Base-by-base conservation (phyloP, 2,797 vertebrate species). In the Crenuchus spilurus region DNA sequence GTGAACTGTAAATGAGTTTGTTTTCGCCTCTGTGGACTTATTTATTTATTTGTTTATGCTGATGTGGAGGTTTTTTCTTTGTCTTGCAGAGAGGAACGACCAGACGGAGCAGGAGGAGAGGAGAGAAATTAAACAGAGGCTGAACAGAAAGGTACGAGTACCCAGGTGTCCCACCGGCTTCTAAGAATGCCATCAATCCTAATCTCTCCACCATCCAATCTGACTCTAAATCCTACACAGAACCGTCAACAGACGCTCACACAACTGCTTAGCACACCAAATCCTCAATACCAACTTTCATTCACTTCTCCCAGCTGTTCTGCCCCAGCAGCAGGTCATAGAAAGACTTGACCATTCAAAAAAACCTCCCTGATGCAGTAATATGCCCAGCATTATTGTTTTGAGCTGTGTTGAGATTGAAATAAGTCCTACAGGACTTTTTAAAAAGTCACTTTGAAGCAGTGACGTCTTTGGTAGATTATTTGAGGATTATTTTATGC, bases 21-120 rank as follows among this genome's bases (percentile, higher is more conserved):
- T 35, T 11, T 49, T 35, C 26, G n/a, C n/a, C n/a, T n/a, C n/a
- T n/a, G n/a, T n/a, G n/a, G n/a, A 10, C 49, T 7, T 49, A 3
- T 3, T 28, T 37, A 4, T 31, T 46, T 6, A 16, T 46, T 62
- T n/a, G 18, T 24, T 39, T n/a, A 16, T 58, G 6, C 74, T 79
- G 63, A 80, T 62, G 1, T 74, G 62, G 2, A 39, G 4, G 44
- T 57, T 51, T 65, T 64, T 31, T 46, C 20, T 66, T 3, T 60
- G 57, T 66, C 20, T 65, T 55, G 13, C 92, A 99, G 97, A 99
- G 87, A 94, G 96, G 84, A 99, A 99, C 81, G 97, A 99, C 80
- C 96, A 97, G 90, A 95, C 91, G 4, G 97, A 98, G 60, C 95
- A 98, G 81, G 96, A 98, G 70, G 97, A 98, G 87, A 94, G 95